phyloP scores from a whole-genome alignment of 2,888 invertebrate genomes.

The Ecliptopera silaceata region DNA sequence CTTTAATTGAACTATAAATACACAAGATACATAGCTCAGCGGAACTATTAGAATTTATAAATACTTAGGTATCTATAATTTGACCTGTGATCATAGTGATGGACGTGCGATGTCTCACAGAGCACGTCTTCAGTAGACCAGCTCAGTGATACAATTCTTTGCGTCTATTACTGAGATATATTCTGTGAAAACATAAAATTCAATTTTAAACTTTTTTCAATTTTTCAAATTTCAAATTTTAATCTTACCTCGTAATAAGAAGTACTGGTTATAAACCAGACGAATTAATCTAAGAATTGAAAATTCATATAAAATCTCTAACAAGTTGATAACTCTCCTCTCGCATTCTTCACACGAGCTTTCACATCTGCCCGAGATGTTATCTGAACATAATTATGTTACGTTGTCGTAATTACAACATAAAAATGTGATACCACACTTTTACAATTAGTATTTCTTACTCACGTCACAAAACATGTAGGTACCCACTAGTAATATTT shows the following conservation, averaged over 20 bases:
- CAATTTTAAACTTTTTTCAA: no score
- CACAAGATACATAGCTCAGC: not conserved
- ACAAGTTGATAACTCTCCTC: constrained; percentile 19
- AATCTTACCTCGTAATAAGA: no score
- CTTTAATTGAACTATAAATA: not conserved
- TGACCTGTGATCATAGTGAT: no score
- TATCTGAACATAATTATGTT: constrained; percentile 34
- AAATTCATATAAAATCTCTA: constrained; percentile 2
- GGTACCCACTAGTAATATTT: not conserved
- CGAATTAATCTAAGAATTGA: not conserved
- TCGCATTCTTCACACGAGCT: constrained; percentile 38
- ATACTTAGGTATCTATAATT: no score
- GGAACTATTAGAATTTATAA: no score
- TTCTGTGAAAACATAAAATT: no score
- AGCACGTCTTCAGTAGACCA: no score
- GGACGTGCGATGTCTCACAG: no score
- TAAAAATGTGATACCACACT: constrained; percentile 17
- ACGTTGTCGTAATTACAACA: constrained; percentile 32
- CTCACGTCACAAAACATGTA: not conserved
- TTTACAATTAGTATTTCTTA: constrained; percentile 4
- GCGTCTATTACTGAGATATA: no score
- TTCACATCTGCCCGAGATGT: constrained; percentile 36
- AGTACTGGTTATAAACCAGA: no score
- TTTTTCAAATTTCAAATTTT: no score
- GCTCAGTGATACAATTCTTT: no score